Base-by-base conservation (phyloP, 2,797 vertebrate species). In the Peromyscus melanophrys region DNA sequence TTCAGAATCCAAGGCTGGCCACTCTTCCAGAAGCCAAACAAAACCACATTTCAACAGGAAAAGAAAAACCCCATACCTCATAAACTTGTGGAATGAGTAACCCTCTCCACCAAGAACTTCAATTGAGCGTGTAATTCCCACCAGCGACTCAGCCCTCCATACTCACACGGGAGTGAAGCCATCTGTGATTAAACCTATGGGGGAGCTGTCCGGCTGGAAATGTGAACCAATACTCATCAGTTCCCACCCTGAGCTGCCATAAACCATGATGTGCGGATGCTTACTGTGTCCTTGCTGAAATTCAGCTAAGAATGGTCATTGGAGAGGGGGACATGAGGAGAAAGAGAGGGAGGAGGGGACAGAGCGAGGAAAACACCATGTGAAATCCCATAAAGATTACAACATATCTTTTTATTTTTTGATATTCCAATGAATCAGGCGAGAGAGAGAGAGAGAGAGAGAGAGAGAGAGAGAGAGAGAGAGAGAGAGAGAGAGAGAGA, bases 21-120 rank as follows among this genome's bases (percentile, higher is more conserved):
- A 71, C 78, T 87, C 78, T 88, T 97, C 98, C 97, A 98, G 96
- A 75, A 97, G 75, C 76, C 96, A 97, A 98, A 98, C 91, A 97
- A 96, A 98, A 98, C 89, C 98, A 98, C 95, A 97, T 97, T 97
- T 98, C 94, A 85, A 93, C 86, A 94, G 93, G 94, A 97, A 95
- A 49, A 89, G 91, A 80, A 93, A 91, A 97, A 96, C 89, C 88
- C 81, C 78, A 81, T 37, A 73, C 52, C 43, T 87, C 49, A 52
- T 71, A 87, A 73, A 97, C 94, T 97, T 97, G 86, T 96, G 27
- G 85, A 97, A 93, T 96, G 93, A 94, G 88, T 85, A 94, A 97
- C 78, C 75, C 85, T 91, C 94, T 97, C 96, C 55, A 93, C 59
- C 19, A 91, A 94, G 55, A 89, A 29, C 90, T 91, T 93, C 88